A percentile compares a stretch with the other conserved stretches of the same genome.
Conservation (phyloP, 2,888 invertebrate species). For the Cyrtodaria siliqua region DNA sequence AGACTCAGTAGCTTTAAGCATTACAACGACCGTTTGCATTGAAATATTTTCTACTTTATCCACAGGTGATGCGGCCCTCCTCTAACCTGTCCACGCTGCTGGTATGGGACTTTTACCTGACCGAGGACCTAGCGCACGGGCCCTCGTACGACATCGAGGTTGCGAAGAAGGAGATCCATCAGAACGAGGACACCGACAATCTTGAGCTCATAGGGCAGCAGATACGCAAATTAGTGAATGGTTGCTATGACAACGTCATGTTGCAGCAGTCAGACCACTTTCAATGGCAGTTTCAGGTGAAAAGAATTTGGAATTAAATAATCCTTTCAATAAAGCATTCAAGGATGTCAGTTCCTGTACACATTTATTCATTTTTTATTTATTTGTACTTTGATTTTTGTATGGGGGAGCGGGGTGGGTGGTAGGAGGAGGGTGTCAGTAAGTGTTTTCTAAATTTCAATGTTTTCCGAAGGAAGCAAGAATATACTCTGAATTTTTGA, state of each 20-base stretch:
- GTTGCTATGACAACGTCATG: slow-evolving; percentile 93
- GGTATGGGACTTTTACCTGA: slow-evolving; percentile 97
- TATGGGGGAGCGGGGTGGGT: too few species aligned
- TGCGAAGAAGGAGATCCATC: slow-evolving; percentile 88
- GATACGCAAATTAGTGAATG: slow-evolving; percentile 81
- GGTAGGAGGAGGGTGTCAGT: too few species aligned
- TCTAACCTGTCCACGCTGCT: slow-evolving; percentile 94
- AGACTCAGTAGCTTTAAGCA: too few species aligned
- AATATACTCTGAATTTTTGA: too few species aligned
- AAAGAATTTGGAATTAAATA: background rate
- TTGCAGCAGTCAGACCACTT: slow-evolving; percentile 95
- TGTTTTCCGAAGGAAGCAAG: too few species aligned
- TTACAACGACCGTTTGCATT: too few species aligned
- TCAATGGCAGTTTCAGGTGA: slow-evolving; percentile 86
- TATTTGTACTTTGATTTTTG: too few species aligned
- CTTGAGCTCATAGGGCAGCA: slow-evolving; percentile 70
- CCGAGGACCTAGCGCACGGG: slow-evolving; percentile 94
- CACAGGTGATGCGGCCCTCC: slow-evolving; percentile 92
- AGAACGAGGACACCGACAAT: slow-evolving; percentile 78
- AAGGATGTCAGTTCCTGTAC: too few species aligned
- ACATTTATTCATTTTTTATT: too few species aligned
- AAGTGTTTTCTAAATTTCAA: too few species aligned
- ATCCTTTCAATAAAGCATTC: too few species aligned
- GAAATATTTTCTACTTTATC: background rate
- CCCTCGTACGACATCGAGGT: slow-evolving; percentile 90